phyloP scores from a whole-genome alignment of 2,113 vertebrate species.

The Thamnophis sirtalis region DNA sequence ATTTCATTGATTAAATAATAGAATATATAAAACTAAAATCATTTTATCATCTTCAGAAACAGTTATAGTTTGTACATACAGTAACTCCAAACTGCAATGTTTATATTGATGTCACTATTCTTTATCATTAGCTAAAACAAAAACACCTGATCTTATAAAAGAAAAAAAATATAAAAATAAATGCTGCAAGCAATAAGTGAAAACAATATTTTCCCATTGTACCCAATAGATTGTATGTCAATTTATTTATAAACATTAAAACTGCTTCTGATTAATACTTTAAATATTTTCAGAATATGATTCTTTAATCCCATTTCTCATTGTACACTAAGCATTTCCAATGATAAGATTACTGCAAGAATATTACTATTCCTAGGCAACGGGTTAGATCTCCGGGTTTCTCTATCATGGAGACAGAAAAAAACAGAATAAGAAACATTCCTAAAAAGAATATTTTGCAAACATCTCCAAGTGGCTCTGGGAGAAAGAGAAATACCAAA shows the following conservation, averaged over 20 bases:
- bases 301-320: neutral
- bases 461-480: neutral
- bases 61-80: neutral
- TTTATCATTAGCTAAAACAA: neutral
- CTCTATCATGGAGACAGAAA: neutral
- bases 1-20: neutral
- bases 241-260: neutral
- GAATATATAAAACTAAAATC: neutral
- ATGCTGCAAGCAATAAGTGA: neutral
- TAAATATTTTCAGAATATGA: neutral
- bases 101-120: too few species aligned
- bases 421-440: neutral
- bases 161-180: neutral
- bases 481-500: neutral
- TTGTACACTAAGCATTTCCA: neutral
- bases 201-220: neutral
- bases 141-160: neutral
- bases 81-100: neutral
- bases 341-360: neutral
- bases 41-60: neutral
- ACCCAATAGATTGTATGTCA: neutral
- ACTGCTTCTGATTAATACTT: neutral
- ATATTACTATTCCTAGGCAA: neutral
- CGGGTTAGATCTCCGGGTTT: neutral
- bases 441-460: neutral